phyloP scores from a whole-genome alignment of 2,888 invertebrate genomes.

The Hartigia nigra region DNA sequence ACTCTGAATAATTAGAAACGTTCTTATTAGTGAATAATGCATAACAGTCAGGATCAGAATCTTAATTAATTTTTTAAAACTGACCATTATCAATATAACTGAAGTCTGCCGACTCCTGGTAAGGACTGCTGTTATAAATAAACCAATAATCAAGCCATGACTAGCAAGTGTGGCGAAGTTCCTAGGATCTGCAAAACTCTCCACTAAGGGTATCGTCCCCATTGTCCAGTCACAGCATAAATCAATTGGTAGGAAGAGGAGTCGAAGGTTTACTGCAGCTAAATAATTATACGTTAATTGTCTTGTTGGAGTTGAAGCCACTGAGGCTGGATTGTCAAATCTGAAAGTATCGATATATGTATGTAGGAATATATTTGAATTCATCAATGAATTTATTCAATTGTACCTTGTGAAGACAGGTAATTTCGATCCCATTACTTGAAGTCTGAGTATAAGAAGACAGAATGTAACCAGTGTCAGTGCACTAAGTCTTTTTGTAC shows the following conservation, averaged over 20 bases:
- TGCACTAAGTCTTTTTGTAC: slow-evolving; percentile 81
- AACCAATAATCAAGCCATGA: slow-evolving; percentile 72
- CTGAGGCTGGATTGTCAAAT: slow-evolving; percentile 98
- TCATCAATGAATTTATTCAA: background rate
- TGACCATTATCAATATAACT: slow-evolving; percentile 77
- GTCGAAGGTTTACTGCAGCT: slow-evolving; percentile 89
- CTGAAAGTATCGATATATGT: slow-evolving; percentile 64
- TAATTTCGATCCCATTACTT: slow-evolving; percentile 96
- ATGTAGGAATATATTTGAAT: slow-evolving; percentile 1
- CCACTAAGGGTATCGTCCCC: slow-evolving; percentile 91
- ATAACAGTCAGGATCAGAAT: background rate
- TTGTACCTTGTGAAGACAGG: slow-evolving; percentile 89
- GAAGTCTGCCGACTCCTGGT: slow-evolving; percentile 74
- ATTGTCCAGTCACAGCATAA: slow-evolving; percentile 99
- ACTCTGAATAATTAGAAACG: slow-evolving; percentile 71
- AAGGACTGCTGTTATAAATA: slow-evolving; percentile 70
- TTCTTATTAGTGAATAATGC: background rate
- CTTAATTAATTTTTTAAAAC: slow-evolving; percentile 34
- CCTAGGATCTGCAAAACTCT: slow-evolving; percentile 81
- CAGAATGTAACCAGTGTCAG: slow-evolving; percentile 83
- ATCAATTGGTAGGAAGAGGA: slow-evolving; percentile 88
- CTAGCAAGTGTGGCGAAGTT: slow-evolving; percentile 83
- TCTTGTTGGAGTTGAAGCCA: slow-evolving; percentile 82
- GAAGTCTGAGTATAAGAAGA: slow-evolving; percentile 84
- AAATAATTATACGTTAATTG: slow-evolving; percentile 95